Evolutionary conservation across 2,797 vertebrate species (phyloP).

Genomic region (Chelidonichthys spinosus): DNA sequence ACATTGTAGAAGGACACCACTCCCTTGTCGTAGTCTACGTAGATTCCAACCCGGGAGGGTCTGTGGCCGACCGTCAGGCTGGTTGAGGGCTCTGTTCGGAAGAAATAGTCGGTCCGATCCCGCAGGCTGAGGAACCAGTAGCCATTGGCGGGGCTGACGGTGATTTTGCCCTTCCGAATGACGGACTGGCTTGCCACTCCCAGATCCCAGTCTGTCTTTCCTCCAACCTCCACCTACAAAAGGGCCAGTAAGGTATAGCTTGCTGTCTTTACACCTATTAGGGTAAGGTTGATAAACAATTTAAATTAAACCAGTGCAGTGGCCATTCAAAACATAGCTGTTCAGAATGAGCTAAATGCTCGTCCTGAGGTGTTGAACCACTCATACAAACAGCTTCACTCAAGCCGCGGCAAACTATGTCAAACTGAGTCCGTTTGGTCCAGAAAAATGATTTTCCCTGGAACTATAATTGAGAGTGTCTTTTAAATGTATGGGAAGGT

Average conservation of each 20-base stretch:
- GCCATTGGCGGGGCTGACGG: conserved; percentile 78
- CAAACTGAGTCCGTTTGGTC: too few species aligned
- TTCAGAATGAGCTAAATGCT: not conserved
- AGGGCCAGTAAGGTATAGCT: not conserved
- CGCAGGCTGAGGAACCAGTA: conserved; percentile 86
- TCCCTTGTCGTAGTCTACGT: conserved; percentile 84
- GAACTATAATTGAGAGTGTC: too few species aligned
- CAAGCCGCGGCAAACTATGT: not conserved
- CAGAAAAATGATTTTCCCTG: too few species aligned
- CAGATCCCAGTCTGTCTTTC: conserved; percentile 85
- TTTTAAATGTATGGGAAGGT: too few species aligned
- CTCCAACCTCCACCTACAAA: conserved; percentile 80
- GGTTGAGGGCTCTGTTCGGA: conserved; percentile 79
- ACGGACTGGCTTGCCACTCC: conserved; percentile 78
- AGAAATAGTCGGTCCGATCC: conserved; percentile 72
- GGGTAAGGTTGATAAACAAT: too few species aligned
- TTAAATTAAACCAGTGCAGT: not conserved
- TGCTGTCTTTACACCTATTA: not conserved
- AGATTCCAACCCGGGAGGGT: conserved; percentile 76
- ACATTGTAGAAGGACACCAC: conserved; percentile 85
- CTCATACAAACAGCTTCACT: not conserved
- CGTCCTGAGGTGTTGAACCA: not conserved
- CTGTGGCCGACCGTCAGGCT: conserved; percentile 60
- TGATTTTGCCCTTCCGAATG: conserved; percentile 83
- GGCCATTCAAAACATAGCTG: not conserved